Evolutionary conservation across 2,797 vertebrate genomes (phyloP).

Genomic region (Pelochelys cantorii): DNA sequence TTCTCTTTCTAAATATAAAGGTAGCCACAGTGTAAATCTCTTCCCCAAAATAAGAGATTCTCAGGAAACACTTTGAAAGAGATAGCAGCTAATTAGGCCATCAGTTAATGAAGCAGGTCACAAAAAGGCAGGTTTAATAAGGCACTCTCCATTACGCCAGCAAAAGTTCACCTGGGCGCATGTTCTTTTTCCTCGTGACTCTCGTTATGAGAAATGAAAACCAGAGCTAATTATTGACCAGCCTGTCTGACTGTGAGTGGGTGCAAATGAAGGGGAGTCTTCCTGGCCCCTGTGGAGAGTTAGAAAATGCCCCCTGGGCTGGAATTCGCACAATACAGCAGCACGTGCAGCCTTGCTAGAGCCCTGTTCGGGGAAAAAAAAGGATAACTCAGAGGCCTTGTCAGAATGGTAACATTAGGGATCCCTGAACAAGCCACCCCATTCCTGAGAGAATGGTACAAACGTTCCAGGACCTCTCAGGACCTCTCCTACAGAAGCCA

Average conservation of each 20-base stretch:
- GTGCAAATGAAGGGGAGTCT: background rate
- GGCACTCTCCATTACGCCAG: background rate
- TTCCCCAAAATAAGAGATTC: background rate
- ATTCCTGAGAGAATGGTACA: no score
- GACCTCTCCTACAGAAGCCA: no score
- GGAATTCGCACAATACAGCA: no score
- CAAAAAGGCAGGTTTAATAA: background rate
- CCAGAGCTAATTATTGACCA: background rate
- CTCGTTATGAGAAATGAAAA: background rate
- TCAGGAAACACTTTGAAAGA: background rate
- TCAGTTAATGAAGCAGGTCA: background rate
- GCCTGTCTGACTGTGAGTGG: background rate
- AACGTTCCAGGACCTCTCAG: no score
- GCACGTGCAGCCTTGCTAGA: no score
- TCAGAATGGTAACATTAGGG: no score
- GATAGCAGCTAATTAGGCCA: background rate
- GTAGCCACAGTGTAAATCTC: background rate
- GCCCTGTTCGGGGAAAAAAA: no score
- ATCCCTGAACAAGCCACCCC: no score
- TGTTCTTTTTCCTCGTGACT: background rate
- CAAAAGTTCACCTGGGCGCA: background rate
- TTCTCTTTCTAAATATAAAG: background rate
- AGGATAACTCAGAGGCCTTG: no score
- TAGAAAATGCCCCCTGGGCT: no score
- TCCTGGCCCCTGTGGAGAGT: background rate